phyloP scores from a whole-genome alignment of 2,888 invertebrate genomes.

The Tetropium fuscum region DNA sequence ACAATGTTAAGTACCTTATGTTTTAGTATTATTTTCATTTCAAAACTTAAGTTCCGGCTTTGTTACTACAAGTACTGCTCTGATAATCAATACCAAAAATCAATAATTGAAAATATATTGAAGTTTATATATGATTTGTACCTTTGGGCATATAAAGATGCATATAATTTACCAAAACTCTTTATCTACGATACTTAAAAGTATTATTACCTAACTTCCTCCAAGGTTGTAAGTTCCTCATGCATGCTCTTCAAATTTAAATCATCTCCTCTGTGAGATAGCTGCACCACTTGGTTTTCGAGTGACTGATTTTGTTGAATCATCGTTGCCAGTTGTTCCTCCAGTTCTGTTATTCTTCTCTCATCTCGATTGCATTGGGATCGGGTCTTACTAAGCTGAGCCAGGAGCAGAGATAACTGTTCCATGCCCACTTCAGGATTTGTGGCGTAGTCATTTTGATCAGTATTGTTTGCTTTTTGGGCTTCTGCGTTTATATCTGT shows the following conservation, averaged over 20 bases:
- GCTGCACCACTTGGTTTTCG: conserved; percentile 76
- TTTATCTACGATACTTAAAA: no score
- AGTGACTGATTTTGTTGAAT: conserved; percentile 78
- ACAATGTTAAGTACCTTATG: no score
- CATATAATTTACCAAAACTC: background rate
- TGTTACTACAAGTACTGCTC: no score
- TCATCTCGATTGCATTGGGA: conserved; percentile 72
- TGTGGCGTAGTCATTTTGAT: conserved; percentile 24
- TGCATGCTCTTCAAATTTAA: conserved; percentile 86
- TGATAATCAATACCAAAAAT: no score
- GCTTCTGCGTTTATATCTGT: conserved; percentile 23
- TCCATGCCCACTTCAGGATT: conserved; percentile 52
- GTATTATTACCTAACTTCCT: conserved; percentile 89
- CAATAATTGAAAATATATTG: no score
- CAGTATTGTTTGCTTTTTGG: conserved; percentile 24
- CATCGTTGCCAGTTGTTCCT: conserved; percentile 80
- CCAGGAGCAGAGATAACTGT: conserved; percentile 70
- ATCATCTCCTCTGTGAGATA: conserved; percentile 70
- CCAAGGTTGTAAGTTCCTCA: conserved; percentile 84
- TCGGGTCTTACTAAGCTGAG: conserved; percentile 75
- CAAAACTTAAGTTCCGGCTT: no score
- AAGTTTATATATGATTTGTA: no score
- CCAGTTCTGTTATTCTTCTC: conserved; percentile 78
- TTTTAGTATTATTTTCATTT: no score
- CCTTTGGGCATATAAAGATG: background rate